Conservation (phyloP, 2,113 vertebrate genomes). For the Butorides virescens region DNA sequence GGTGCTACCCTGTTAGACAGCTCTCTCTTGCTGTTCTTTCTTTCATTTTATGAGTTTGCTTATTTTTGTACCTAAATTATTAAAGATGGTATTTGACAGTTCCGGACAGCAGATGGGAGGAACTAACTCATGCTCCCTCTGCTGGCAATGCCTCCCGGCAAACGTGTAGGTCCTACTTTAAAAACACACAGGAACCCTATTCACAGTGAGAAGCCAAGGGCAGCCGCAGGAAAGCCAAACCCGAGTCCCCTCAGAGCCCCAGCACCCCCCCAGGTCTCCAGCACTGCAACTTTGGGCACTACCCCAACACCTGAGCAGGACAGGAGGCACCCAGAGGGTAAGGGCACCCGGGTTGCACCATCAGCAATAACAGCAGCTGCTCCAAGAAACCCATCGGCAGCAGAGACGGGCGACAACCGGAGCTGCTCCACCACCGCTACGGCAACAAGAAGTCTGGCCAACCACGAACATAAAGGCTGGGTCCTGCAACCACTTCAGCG, state of each 20-base stretch:
- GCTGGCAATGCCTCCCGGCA: slow-evolving; percentile 28
- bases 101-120: background rate
- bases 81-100: background rate
- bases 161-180: background rate
- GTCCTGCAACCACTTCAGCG: background rate
- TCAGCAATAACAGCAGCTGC: background rate
- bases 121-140: slow-evolving; percentile 50
- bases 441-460: background rate
- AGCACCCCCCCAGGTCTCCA: background rate
- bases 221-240: background rate
- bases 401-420: rapidly evolving
- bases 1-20: background rate
- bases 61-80: background rate
- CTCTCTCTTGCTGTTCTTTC: background rate
- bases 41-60: background rate
- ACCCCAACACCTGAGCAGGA: background rate
- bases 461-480: rapidly evolving
- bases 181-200: background rate
- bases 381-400: rapidly evolving
- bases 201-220: background rate
- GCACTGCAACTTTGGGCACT: background rate
- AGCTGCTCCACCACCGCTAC: background rate
- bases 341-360: background rate
- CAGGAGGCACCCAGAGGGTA: background rate
- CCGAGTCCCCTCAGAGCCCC: rapidly evolving